Evolutionary conservation across 2,888 invertebrate species (phyloP).

Genomic region (Cephus spinipes): DNA sequence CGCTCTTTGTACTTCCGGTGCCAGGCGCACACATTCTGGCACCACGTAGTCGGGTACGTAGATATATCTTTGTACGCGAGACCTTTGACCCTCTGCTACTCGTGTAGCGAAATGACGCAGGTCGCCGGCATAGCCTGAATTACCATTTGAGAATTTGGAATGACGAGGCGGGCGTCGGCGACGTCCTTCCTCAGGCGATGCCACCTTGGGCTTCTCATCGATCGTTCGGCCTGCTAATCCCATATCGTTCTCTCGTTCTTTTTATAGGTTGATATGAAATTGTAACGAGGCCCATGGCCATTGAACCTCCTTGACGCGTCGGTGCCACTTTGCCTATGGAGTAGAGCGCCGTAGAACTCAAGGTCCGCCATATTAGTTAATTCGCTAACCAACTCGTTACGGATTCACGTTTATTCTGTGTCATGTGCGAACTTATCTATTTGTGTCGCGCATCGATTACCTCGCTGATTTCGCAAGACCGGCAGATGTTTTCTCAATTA

Average conservation of each 20-base stretch:
- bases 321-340: background rate
- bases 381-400: background rate
- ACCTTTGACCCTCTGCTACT: background rate
- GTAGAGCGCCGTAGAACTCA: background rate
- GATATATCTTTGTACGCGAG: background rate
- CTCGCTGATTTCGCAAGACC: background rate
- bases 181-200: background rate
- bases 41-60: background rate
- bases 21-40: background rate
- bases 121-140: background rate
- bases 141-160: background rate
- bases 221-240: background rate
- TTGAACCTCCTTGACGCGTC: conserved; percentile 1
- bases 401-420: background rate
- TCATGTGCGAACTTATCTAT: background rate
- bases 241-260: conserved; percentile 23
- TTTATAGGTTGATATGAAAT: conserved; percentile 25
- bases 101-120: background rate
- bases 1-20: conserved; percentile 35
- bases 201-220: background rate
- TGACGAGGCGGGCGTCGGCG: background rate
- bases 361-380: background rate
- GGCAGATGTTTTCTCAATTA: background rate
- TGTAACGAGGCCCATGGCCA: background rate
- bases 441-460: background rate